phyloP scores from a whole-genome alignment of 2,888 invertebrate species.

The Caenorhabditis doughertyi region DNA sequence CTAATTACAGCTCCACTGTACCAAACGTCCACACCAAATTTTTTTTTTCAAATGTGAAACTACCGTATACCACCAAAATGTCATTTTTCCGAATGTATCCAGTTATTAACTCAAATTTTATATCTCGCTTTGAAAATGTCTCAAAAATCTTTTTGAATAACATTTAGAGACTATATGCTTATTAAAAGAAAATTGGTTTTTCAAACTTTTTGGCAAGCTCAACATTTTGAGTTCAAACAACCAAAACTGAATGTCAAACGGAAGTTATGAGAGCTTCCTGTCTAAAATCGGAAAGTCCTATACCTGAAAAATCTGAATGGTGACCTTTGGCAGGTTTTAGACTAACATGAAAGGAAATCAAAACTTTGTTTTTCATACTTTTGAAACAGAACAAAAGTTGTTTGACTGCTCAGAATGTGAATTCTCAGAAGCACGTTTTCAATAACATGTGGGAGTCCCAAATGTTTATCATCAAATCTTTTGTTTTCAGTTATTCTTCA shows the following conservation, averaged over 20 bases:
- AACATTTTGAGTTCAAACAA: background rate
- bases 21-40: background rate
- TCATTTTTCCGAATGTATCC: background rate
- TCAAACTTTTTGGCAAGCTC: background rate
- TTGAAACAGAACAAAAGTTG: too few species aligned
- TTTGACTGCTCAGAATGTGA: too few species aligned
- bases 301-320: background rate
- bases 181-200: background rate
- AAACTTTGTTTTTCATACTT: background rate
- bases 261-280: constrained; percentile 35
- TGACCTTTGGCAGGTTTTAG: constrained; percentile 26
- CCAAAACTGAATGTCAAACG: constrained; percentile 24
- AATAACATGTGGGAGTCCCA: background rate
- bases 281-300: background rate
- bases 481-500: background rate
- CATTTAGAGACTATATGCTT: background rate
- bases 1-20: constrained; percentile 23
- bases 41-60: constrained; percentile 1
- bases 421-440: too few species aligned
- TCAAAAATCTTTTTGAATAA: constrained; percentile 10
- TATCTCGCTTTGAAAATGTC: background rate
- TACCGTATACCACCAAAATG: background rate
- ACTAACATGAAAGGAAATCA: background rate
- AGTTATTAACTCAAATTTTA: background rate
- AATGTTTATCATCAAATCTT: background rate